Evolutionary conservation across 1,140 invertebrate species (phyloP), one percentile per base, ranked within the genome.

Genomic region (Psilanteris sp.): DNA sequence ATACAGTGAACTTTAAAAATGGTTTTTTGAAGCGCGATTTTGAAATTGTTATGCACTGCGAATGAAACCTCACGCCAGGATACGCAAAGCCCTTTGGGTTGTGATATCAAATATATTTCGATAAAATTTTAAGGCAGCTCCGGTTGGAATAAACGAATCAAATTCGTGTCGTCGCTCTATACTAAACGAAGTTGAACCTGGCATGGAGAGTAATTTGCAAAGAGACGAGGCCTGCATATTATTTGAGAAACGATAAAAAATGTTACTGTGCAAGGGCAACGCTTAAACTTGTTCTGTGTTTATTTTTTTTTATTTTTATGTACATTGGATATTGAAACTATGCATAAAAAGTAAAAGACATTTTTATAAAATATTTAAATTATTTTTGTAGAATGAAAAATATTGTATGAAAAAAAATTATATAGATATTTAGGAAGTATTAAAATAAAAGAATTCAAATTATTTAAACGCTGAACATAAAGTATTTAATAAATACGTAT

Each of bases 41-140:
- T 20, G 15, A 20, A 46, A 46, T 34, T 20, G 41, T 61, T 61
- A 26, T 15, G 18, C 10, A 8, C 7, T 24, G 27, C 44, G 44
- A 26, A 46, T 64, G 26, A 50, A 52, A 64, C 13, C 44, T 43
- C 52, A 22, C 8, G 16, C 27, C 36, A 18, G 16, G 39, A 24
- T 24, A 43, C 46, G 50, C 52, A 68, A 57, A 70, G 41, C 43
- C 20, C 27, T 36, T 70, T 57, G 27, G 9, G 24, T 34, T 37
- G 36, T 22, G 9, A 39, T 43, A 54, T 34, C 29, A 22, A 59
- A 22, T 55, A 14, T 43, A 44, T 61, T 52, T 59, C 36, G 36
- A 61, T 52, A 13, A 52, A 70, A 52, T 70, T 61, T 70, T 22
- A 39, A 55, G 29, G 29, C 61, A 54, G 9, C 32, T 10, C 13